Percentiles rank a stretch among this genome's conserved stretches.
Conservation (phyloP, 2,888 invertebrate genomes). For the Epinotia demarniana region DNA sequence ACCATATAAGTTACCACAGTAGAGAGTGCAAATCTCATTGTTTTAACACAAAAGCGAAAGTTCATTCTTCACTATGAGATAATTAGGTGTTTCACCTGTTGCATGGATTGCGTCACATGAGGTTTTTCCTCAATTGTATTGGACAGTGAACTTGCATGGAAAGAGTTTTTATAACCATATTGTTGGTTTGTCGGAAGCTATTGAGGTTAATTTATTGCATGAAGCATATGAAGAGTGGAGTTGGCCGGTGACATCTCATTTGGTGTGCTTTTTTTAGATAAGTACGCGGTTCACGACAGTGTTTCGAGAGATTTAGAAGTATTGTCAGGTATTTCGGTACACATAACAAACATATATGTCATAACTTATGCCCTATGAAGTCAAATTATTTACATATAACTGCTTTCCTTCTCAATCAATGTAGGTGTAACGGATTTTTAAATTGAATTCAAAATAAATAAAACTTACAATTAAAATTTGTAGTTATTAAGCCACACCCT, state of each 20-base stretch:
- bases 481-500: background rate
- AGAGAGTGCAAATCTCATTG: conserved; percentile 75
- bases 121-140: conserved; percentile 75
- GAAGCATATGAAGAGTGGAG: conserved; percentile 24
- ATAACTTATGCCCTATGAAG: background rate
- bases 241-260: background rate
- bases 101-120: conserved; percentile 73
- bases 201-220: conserved; percentile 29
- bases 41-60: conserved; percentile 83
- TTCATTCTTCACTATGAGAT: conserved; percentile 78
- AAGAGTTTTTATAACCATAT: conserved; percentile 59
- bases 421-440: background rate
- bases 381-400: background rate
- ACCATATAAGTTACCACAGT: conserved; percentile 69
- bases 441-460: background rate
- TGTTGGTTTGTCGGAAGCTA: conserved; percentile 49
- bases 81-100: conserved; percentile 80
- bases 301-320: background rate
- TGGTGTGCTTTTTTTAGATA: background rate
- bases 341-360: background rate
- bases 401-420: background rate
- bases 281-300: background rate
- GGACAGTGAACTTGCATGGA: conserved; percentile 69
- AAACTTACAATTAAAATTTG: background rate
- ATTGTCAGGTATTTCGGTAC: background rate